These are phyloP conservation scores for Labeo calbasu DNA, from an alignment of 2,797 vertebrate genomes.

Conservation along the genomic window DNA sequence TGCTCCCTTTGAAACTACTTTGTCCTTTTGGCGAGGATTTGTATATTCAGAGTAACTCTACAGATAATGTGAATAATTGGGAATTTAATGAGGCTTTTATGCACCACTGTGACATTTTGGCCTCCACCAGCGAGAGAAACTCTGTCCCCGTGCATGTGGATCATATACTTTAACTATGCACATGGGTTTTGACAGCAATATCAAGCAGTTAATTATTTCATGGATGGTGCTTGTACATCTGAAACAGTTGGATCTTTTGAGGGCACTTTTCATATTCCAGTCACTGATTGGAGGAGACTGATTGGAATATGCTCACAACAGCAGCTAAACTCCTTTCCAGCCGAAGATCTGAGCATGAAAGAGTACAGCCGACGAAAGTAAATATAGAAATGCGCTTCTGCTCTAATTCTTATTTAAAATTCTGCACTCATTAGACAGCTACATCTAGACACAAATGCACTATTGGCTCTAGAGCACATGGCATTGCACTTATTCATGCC, in stretches of 20 bases:
- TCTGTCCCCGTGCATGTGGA: constrained; percentile 26
- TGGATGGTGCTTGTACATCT: constrained; percentile 44
- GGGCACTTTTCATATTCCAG: constrained; percentile 9
- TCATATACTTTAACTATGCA: constrained; percentile 41
- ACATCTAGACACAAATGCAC: constrained; percentile 8
- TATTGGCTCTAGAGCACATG: background rate
- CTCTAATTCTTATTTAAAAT: constrained; percentile 36
- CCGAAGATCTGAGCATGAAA: constrained; percentile 7
- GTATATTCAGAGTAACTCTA: constrained; percentile 35
- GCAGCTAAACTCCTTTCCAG: constrained; percentile 8
- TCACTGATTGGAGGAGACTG: constrained; percentile 39
- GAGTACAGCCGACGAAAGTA: background rate
- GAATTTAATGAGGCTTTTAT: constrained; percentile 45
- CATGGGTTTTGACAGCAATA: constrained; percentile 39
- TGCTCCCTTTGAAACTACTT: constrained; percentile 17
- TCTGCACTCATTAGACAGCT: constrained; percentile 20
- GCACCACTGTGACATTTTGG: constrained; percentile 31
- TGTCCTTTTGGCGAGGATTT: constrained; percentile 32
- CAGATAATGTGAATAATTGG: constrained; percentile 43
- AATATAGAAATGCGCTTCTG: background rate
- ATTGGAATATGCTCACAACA: constrained; percentile 28
- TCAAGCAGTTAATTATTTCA: constrained; percentile 36
- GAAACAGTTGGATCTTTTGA: constrained; percentile 43
- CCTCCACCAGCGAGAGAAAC: constrained; percentile 27
- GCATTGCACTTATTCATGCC: constrained; percentile 19